Percentiles rank a stretch among this genome's conserved stretches.
Evolutionary conservation across 2,888 invertebrate genomes (phyloP).

Genomic region (Sesia apiformis): DNA sequence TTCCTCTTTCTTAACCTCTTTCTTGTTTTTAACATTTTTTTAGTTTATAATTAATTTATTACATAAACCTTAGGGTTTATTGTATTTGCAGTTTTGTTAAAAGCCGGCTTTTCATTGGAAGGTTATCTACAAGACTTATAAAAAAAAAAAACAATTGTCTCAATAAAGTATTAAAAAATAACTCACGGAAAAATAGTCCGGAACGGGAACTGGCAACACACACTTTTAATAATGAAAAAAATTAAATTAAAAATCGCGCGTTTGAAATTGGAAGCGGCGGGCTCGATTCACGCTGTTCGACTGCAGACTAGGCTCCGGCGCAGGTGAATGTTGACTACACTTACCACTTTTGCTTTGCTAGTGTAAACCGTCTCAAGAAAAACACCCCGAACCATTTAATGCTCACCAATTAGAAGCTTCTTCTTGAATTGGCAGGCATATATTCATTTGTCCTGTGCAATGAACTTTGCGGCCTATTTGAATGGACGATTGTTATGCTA

Average conservation of each 20-base stretch:
- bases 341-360: slow-evolving; percentile 62
- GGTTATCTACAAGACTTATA: not conserved
- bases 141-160: not conserved
- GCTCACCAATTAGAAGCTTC: slow-evolving; percentile 23
- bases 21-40: too few relatives aligned
- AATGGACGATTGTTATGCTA: slow-evolving; percentile 45
- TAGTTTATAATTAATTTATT: too few relatives aligned
- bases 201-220: slow-evolving; percentile 40
- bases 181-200: slow-evolving; percentile 7
- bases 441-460: slow-evolving; percentile 44
- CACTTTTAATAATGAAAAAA: slow-evolving; percentile 28
- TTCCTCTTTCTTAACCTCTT: not conserved
- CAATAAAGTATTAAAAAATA: not conserved
- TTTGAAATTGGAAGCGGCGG: slow-evolving; percentile 34
- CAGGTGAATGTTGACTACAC: slow-evolving; percentile 64
- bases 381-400: slow-evolving; percentile 31
- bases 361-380: slow-evolving; percentile 29
- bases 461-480: slow-evolving; percentile 64
- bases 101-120: not conserved
- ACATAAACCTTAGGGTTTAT: not conserved
- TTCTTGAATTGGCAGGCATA: slow-evolving; percentile 44
- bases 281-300: slow-evolving; percentile 42
- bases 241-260: slow-evolving; percentile 22
- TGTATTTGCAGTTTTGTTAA: not conserved
- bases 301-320: slow-evolving; percentile 53